Evolutionary conservation across 2,888 invertebrate species (phyloP).

Genomic region (Ptychoptera albimana): DNA sequence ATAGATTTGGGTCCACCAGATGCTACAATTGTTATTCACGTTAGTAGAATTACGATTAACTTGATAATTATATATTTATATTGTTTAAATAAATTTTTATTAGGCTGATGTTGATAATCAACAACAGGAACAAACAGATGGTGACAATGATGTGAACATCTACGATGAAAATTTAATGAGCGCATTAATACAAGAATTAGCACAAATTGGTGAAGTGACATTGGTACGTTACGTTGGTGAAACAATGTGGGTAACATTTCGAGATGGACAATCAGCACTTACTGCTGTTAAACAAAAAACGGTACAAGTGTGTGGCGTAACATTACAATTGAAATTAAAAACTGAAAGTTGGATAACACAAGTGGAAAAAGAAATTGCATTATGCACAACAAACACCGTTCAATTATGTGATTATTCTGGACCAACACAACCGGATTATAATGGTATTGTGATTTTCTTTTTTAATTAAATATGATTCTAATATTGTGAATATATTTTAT

Average conservation of each 20-base stretch:
- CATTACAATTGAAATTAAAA: constrained; percentile 56
- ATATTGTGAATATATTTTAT: background rate
- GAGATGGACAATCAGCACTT: constrained; percentile 77
- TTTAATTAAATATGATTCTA: constrained; percentile 2
- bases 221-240: constrained; percentile 80
- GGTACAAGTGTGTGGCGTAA: constrained; percentile 47
- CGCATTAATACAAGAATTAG: constrained; percentile 61
- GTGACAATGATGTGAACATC: constrained; percentile 39
- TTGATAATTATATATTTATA: constrained; percentile 1
- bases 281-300: constrained; percentile 43
- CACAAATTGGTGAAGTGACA: constrained; percentile 77
- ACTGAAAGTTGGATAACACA: constrained; percentile 73
- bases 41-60: constrained; percentile 19
- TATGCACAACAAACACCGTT: constrained; percentile 73
- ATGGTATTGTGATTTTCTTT: constrained; percentile 21
- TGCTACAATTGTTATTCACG: constrained; percentile 71
- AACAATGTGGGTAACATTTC: constrained; percentile 83
- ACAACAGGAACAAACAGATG: constrained; percentile 23
- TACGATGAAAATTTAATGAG: constrained; percentile 72
- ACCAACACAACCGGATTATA: constrained; percentile 20
- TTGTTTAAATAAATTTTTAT: background rate
- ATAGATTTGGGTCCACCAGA: constrained; percentile 86
- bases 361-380: constrained; percentile 64
- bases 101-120: background rate
- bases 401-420: constrained; percentile 40